Percentiles rank a stretch among this genome's conserved stretches.
Evolutionary conservation across 2,797 vertebrate species (phyloP).

Genomic region (Enteromius radiatus): DNA sequence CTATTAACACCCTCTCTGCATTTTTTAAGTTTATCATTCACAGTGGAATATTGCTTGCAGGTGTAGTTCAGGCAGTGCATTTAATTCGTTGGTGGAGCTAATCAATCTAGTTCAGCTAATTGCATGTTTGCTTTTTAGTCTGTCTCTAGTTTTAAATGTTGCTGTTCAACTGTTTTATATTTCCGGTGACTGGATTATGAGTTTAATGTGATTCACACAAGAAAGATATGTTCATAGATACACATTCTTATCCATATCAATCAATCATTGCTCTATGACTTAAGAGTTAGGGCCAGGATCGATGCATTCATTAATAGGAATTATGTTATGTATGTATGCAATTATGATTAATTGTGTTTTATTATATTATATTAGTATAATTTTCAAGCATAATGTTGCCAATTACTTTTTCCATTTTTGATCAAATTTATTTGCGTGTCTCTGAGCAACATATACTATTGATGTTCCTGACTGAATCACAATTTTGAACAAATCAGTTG

Average conservation of each 20-base stretch:
- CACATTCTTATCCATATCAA: background rate
- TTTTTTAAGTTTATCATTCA: constrained; percentile 60
- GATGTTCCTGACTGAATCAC: background rate
- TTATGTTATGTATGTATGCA: no score
- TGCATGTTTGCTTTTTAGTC: constrained; percentile 52
- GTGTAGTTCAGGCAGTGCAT: constrained; percentile 50
- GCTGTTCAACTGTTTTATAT: constrained; percentile 39
- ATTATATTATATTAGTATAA: background rate
- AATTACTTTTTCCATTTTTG: background rate
- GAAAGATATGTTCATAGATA: background rate
- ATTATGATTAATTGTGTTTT: no score
- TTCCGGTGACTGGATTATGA: constrained; percentile 14
- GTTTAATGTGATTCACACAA: background rate
- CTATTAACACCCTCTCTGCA: constrained; percentile 63
- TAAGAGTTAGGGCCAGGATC: background rate
- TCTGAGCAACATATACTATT: background rate
- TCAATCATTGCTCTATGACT: background rate
- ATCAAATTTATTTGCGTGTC: background rate
- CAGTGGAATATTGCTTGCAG: constrained; percentile 55
- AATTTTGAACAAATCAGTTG: background rate
- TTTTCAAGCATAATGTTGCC: background rate
- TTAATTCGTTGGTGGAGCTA: constrained; percentile 51
- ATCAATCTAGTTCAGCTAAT: constrained; percentile 55
- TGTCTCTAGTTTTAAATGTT: constrained; percentile 24
- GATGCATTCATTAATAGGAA: background rate